Evolutionary conservation across 2,797 vertebrate species (phyloP), one percentile per base, ranked within the genome.

Genomic region (Schizothorax lantsangensis): DNA sequence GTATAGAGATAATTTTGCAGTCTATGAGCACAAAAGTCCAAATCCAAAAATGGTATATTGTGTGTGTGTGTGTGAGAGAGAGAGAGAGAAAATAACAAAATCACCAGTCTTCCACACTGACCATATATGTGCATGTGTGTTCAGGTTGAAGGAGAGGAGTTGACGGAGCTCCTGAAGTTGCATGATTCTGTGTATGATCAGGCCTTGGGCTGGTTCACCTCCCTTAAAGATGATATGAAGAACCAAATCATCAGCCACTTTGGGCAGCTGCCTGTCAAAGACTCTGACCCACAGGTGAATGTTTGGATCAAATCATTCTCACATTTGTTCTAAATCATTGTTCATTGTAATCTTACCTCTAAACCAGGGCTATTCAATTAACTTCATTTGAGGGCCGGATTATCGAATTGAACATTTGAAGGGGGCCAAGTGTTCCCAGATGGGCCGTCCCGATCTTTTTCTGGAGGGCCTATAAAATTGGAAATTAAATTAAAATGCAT

Each of bases 241-340:
- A 96, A 93, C 87, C 97, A 99, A 94, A 99, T 97, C 92, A 94
- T 97, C 88, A 97, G 96, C 90, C 97, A 98, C 91, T 99, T 98
- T 87, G 98, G 97, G 84, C 93, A 96, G 89, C 96, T 98, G 91
- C 98, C 98, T 84, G 92, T 94, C 90, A 98, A 96, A 92, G 97
- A 97, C 87, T 89, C 93, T 1, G 95, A 97, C 49, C 96, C 96
- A 78, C 97, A 97, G 97, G 97, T 98, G 91, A 94, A 0, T 90
- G 91, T 93, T 43, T 23, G 62, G 64, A 79, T 43, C 54, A 49
- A 33, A 36, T 71, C 4, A 66, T 9, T 66, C 15, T 71, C 38
- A 72, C 66, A 81, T 33, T 36, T 81, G 4, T 21, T 8, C 36
- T 73, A 83, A 33, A 36, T 26, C 21, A 9, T 26, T 11, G 2